Conservation (phyloP, 2,113 vertebrate species). For the Caranx ignobilis region DNA sequence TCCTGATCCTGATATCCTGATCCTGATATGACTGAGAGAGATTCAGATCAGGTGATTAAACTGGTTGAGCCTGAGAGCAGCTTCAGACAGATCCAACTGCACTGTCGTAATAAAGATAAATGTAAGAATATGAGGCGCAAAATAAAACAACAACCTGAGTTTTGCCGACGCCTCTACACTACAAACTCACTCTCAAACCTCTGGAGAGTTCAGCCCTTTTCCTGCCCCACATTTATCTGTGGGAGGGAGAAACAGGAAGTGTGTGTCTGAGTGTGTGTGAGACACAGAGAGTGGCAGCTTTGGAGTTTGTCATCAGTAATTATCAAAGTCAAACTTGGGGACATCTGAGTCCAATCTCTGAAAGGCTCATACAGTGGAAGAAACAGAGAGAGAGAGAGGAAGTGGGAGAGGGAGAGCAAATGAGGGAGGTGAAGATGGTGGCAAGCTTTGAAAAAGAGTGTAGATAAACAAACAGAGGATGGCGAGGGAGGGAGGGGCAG, state of each 20-base stretch:
- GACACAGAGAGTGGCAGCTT: not conserved
- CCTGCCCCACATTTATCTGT: slow-evolving; percentile 52
- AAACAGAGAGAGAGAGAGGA: not conserved
- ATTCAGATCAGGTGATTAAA: too few relatives aligned
- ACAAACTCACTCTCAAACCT: not conserved
- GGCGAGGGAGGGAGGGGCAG: not conserved
- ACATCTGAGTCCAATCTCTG: slow-evolving; percentile 45
- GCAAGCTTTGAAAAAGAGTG: slow-evolving; percentile 5
- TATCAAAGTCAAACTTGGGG: slow-evolving; percentile 47
- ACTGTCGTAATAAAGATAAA: slow-evolving; percentile 20
- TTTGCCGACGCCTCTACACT: not conserved
- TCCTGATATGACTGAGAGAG: too few relatives aligned
- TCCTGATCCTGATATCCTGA: too few relatives aligned
- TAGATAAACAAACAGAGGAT: slow-evolving; percentile 10
- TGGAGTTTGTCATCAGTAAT: slow-evolving; percentile 35
- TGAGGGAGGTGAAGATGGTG: not conserved
- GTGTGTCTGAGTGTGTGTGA: slow-evolving; percentile 7
- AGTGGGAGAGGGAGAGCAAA: not conserved
- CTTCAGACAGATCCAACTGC: not conserved
- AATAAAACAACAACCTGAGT: slow-evolving; percentile 24
- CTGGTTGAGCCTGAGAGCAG: too few relatives aligned
- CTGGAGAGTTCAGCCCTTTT: slow-evolving; percentile 20
- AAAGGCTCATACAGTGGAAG: not conserved
- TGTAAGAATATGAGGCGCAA: not conserved
- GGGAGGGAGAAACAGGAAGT: slow-evolving; percentile 28